Conservation (phyloP, 2,888 invertebrate genomes). For the Agrotis segetum region DNA sequence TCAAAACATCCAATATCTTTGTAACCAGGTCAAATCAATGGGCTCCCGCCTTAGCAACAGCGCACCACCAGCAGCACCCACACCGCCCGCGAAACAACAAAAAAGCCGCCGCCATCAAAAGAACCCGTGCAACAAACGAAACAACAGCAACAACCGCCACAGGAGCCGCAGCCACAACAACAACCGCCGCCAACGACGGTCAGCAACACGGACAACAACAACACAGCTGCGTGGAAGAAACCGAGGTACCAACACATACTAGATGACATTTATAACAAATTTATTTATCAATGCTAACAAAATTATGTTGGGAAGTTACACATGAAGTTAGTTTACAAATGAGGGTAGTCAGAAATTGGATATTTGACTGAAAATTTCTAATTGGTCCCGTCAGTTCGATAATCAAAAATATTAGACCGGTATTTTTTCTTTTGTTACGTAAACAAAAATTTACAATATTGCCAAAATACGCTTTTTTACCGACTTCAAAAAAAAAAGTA, state of each 20-base stretch:
- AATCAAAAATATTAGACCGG: too few species aligned
- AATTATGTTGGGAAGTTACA: constrained; percentile 4
- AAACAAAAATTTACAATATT: too few species aligned
- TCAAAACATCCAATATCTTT: too few species aligned
- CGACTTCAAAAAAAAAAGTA: too few species aligned
- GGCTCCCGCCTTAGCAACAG: constrained; percentile 89
- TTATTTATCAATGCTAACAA: constrained; percentile 15
- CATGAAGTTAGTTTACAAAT: neutral
- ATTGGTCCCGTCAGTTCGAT: too few species aligned
- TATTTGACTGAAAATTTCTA: too few species aligned
- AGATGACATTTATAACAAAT: neutral
- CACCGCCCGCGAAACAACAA: constrained; percentile 57
- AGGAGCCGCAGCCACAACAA: constrained; percentile 43
- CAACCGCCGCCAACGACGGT: constrained; percentile 62
- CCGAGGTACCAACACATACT: constrained; percentile 78
- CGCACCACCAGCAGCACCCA: constrained; percentile 89
- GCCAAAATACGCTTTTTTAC: too few species aligned
- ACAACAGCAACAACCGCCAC: constrained; percentile 46
- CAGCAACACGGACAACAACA: constrained; percentile 75
- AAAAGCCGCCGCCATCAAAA: constrained; percentile 52
- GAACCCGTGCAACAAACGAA: constrained; percentile 67
- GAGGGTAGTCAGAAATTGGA: too few species aligned
- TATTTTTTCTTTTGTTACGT: too few species aligned
- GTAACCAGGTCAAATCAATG: constrained; percentile 89
- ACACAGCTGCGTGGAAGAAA: constrained; percentile 85